phyloP scores from a whole-genome alignment of 2,888 invertebrate genomes.

The Xylophagus ater region DNA sequence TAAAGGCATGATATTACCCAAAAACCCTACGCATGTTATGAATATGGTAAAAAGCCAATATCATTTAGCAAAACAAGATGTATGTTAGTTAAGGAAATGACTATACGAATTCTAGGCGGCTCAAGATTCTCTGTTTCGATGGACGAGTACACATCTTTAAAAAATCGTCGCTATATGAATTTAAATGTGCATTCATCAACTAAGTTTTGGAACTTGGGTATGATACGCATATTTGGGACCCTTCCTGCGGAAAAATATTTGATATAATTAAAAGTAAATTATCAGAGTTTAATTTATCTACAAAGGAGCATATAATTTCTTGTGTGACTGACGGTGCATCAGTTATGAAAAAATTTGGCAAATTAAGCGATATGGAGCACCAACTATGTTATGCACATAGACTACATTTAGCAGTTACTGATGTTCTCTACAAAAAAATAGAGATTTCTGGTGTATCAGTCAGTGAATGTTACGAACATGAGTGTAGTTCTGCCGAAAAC shows the following conservation, averaged over 20 bases:
- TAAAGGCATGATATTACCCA: not conserved
- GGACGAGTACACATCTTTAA: conserved; percentile 1
- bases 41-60: not conserved
- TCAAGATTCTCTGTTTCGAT: conserved; percentile 1
- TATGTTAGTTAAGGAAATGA: not conserved
- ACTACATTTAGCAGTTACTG: not conserved
- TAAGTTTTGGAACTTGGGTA: conserved; percentile 5
- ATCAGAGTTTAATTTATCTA: conserved; percentile 2
- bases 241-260: not conserved
- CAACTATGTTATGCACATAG: conserved; percentile 5
- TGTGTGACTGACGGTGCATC: too few relatives aligned
- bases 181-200: conserved; percentile 2
- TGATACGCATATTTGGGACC: not conserved
- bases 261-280: conserved; percentile 1
- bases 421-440: too few relatives aligned
- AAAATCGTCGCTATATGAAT: conserved; percentile 1
- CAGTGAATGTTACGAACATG: not conserved
- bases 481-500: not conserved
- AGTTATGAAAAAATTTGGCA: conserved; percentile 3
- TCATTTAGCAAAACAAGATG: not conserved
- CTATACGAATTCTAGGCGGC: not conserved
- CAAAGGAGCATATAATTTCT: conserved; percentile 1
- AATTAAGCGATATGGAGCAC: conserved; percentile 3
- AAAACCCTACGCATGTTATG: not conserved
- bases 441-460: not conserved